Conservation (phyloP, 2,113 vertebrate species). For the Lasiurus borealis region DNA sequence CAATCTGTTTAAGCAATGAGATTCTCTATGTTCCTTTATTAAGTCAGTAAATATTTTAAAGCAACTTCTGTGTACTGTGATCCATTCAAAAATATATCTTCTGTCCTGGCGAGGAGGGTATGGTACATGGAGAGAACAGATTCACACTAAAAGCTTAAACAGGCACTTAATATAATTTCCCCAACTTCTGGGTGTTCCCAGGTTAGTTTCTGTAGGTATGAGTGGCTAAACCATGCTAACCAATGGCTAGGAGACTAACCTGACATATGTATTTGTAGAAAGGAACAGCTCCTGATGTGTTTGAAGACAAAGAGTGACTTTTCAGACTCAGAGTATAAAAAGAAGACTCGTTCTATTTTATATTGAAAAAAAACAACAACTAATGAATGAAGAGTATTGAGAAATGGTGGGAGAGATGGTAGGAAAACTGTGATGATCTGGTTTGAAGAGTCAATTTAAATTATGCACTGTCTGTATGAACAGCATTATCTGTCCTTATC, state of each 20-base stretch:
- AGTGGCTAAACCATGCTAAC: background rate
- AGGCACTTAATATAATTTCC: background rate
- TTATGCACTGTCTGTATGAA: background rate
- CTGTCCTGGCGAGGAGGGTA: background rate
- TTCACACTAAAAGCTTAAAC: background rate
- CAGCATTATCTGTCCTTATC: slow-evolving; percentile 10
- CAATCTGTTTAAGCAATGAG: background rate
- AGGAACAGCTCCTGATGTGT: background rate
- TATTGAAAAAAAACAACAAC: background rate
- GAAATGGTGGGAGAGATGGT: slow-evolving; percentile 28
- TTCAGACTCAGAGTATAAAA: background rate
- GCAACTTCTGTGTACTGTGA: background rate
- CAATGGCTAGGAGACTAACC: background rate
- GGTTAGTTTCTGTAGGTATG: background rate
- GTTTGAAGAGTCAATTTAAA: slow-evolving; percentile 50
- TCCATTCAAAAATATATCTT: background rate
- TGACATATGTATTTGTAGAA: background rate
- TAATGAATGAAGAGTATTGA: background rate
- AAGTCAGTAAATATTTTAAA: slow-evolving; percentile 22
- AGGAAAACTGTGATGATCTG: background rate
- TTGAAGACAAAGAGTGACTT: background rate
- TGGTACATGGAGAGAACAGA: background rate
- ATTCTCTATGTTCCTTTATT: background rate
- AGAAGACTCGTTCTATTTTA: background rate
- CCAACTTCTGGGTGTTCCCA: background rate